phyloP scores from a whole-genome alignment of 2,797 vertebrate genomes.

The Lepidocolaptes lacrymiger region DNA sequence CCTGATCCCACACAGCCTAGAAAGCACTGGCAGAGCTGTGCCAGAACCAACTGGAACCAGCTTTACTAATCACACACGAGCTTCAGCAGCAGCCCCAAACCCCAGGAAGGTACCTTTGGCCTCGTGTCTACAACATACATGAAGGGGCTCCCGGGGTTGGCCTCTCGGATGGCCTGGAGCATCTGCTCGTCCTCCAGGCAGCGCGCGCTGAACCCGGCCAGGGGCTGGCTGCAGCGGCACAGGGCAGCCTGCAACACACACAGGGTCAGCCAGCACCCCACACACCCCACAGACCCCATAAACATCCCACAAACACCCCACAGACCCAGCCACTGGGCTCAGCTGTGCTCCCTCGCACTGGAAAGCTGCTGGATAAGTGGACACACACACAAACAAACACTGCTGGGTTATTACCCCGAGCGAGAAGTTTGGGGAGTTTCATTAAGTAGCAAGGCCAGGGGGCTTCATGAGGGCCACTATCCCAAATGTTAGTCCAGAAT shows the following conservation, averaged over 20 bases:
- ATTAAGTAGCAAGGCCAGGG: not conserved
- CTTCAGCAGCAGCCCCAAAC: not conserved
- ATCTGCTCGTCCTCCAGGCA: slow-evolving; percentile 84
- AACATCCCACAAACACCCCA: too few relatives aligned
- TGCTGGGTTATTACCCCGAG: not conserved
- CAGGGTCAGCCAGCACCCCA: not conserved
- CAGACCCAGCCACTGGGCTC: not conserved
- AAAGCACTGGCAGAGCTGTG: not conserved
- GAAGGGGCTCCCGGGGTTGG: slow-evolving; percentile 80
- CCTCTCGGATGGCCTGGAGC: slow-evolving; percentile 80
- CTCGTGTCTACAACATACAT: slow-evolving; percentile 88
- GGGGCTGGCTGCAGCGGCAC: slow-evolving; percentile 83
- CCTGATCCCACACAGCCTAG: not conserved
- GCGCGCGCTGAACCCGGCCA: slow-evolving; percentile 80
- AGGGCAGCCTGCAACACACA: slow-evolving; percentile 79
- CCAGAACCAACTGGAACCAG: not conserved
- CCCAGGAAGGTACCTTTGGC: slow-evolving; percentile 78
- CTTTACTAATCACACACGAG: not conserved
- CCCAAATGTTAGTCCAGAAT: not conserved
- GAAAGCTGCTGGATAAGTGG: not conserved
- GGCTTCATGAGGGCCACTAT: not conserved
- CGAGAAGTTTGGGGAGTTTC: accelerated
- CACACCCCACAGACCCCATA: too few relatives aligned
- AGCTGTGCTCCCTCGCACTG: not conserved
- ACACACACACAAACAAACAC: not conserved